Percentiles rank a stretch among this genome's conserved stretches.
These are phyloP conservation scores for Tetropium fuscum DNA, from an alignment of 2,888 invertebrate genomes.

Conservation along the genomic window DNA sequence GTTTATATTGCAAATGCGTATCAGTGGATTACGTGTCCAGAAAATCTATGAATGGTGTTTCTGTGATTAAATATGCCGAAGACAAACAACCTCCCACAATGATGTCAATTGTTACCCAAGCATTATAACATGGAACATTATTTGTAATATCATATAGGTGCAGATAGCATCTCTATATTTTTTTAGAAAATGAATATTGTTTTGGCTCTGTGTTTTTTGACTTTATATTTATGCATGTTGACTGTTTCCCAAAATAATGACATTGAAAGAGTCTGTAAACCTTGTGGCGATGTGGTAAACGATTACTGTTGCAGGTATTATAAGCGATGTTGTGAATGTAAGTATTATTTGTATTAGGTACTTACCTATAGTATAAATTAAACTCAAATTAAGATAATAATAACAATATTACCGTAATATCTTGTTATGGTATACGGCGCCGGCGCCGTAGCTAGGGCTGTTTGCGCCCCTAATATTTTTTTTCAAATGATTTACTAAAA, in stretches of 20 bases:
- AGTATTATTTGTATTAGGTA: slow-evolving; percentile 20
- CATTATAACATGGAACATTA: neutral
- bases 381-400: neutral
- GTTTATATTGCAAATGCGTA: neutral
- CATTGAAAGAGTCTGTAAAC: slow-evolving; percentile 17
- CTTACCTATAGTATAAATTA: neutral
- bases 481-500: no score
- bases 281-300: slow-evolving; percentile 29
- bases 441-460: no score
- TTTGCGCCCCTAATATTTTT: no score
- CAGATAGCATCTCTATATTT: neutral
- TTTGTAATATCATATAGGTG: neutral
- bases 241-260: slow-evolving; percentile 16
- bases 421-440: no score
- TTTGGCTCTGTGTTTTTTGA: neutral
- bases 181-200: slow-evolving; percentile 1
- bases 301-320: slow-evolving; percentile 37
- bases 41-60: slow-evolving; percentile 13
- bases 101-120: slow-evolving; percentile 16
- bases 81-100: slow-evolving; percentile 15
- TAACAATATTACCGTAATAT: no score
- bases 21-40: neutral
- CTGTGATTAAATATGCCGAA: slow-evolving; percentile 24
- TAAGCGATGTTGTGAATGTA: slow-evolving; percentile 35
- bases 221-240: neutral